A percentile compares a stretch with the other conserved stretches of the same genome.
Conservation (phyloP, 2,888 invertebrate genomes). For the Bursaphelenchus okinawaensis region DNA sequence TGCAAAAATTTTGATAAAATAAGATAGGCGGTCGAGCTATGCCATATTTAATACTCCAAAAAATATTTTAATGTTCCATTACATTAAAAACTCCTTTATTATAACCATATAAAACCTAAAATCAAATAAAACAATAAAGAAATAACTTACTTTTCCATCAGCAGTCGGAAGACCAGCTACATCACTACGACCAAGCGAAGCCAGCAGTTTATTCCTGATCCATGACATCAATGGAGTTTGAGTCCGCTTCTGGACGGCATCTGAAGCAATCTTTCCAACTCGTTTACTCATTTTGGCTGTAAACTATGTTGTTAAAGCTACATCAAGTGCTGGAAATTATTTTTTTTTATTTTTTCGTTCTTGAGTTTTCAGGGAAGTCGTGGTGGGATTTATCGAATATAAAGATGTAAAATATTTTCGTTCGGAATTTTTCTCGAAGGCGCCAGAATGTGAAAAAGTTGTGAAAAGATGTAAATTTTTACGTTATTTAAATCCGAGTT, state of each 20-base stretch:
- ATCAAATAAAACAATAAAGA: slow-evolving; percentile 6
- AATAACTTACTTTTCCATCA: slow-evolving; percentile 43
- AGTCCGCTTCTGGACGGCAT: slow-evolving; percentile 44
- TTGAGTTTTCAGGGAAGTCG: not conserved
- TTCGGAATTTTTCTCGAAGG: not conserved
- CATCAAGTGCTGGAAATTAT: not conserved
- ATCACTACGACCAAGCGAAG: slow-evolving; percentile 45
- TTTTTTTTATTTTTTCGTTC: not conserved
- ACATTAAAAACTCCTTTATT: too few relatives aligned
- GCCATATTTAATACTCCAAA: not conserved
- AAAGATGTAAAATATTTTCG: not conserved
- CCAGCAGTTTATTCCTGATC: slow-evolving; percentile 46
- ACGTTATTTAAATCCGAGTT: too few relatives aligned
- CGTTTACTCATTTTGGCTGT: not conserved
- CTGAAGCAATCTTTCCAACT: slow-evolving; percentile 42
- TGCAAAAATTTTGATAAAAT: slow-evolving; percentile 19
- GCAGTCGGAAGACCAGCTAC: slow-evolving; percentile 43
- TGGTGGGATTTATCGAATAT: not conserved
- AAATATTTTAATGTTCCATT: not conserved
- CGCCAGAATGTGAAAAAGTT: not conserved
- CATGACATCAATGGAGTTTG: slow-evolving; percentile 51
- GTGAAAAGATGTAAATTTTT: not conserved
- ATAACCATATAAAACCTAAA: not conserved
- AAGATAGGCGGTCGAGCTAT: not conserved
- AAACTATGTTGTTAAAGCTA: not conserved